Evolutionary conservation across 2,888 invertebrate species (phyloP).

Genomic region (Seira sanloemensis): DNA sequence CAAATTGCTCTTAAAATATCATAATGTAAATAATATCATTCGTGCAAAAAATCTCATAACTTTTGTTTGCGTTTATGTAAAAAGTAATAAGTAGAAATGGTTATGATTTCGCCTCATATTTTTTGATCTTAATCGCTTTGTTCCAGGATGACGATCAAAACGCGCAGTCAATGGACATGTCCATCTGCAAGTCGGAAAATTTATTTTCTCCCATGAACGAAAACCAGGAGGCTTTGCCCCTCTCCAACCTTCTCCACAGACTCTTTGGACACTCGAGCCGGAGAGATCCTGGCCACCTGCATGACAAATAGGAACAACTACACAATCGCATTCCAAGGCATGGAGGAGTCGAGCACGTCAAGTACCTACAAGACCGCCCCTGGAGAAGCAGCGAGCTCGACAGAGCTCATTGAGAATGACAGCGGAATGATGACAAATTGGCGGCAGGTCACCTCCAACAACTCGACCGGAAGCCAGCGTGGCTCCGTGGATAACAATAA

Average conservation of each 20-base stretch:
- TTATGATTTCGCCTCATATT: not conserved
- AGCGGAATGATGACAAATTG: conserved; percentile 66
- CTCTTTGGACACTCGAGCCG: conserved; percentile 89
- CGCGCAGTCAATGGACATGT: conserved; percentile 82
- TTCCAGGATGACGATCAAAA: conserved; percentile 61
- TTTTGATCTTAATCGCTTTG: not conserved
- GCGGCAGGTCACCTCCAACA: conserved; percentile 64
- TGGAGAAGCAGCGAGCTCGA: conserved; percentile 36
- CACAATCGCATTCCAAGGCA: conserved; percentile 94
- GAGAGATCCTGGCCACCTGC: conserved; percentile 92
- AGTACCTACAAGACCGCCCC: conserved; percentile 67
- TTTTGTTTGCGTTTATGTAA: not conserved
- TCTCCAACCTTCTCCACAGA: conserved; percentile 91
- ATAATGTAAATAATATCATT: not conserved
- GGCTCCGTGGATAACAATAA: conserved; percentile 64
- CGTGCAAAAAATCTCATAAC: conserved; percentile 13
- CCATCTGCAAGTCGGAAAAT: conserved; percentile 93
- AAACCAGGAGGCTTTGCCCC: conserved; percentile 78
- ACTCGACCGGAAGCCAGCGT: conserved; percentile 37
- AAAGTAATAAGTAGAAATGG: not conserved
- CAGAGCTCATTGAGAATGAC: conserved; percentile 66
- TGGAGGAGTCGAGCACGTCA: conserved; percentile 62
- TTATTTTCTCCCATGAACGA: conserved; percentile 94
- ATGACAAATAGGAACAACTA: conserved; percentile 95
- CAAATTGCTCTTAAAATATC: conserved; percentile 20